A percentile compares a stretch with the other conserved stretches of the same genome.
Conservation (phyloP, 23 tunicate species). For the Ciona savignyi region DNA sequence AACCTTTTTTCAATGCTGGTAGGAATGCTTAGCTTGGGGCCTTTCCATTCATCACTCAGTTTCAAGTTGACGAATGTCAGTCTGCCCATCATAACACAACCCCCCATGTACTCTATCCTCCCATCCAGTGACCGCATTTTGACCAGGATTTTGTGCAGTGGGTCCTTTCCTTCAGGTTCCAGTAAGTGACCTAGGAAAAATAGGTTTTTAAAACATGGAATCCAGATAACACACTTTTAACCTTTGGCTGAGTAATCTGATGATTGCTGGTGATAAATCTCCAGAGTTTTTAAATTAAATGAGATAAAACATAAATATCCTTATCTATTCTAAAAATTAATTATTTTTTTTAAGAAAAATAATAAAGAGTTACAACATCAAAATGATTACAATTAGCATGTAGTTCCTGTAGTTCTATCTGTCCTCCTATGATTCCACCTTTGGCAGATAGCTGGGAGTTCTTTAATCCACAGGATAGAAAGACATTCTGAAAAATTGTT, state of each 20-base stretch:
- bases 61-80: slow-evolving; percentile 42
- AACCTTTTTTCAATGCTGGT: slow-evolving; percentile 39
- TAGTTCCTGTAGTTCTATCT: slow-evolving; percentile 53
- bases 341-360: no score
- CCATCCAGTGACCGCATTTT: slow-evolving; percentile 57
- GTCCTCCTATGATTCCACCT: slow-evolving; percentile 84
- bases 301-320: no score
- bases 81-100: slow-evolving; percentile 92
- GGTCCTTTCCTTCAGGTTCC: slow-evolving; percentile 45
- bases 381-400: slow-evolving; percentile 78
- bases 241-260: no score
- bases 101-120: slow-evolving; percentile 85
- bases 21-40: slow-evolving; percentile 26
- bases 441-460: slow-evolving; percentile 57
- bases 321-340: no score
- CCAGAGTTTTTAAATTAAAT: no score
- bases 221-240: no score
- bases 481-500: slow-evolving; percentile 38
- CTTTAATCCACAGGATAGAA: slow-evolving; percentile 51
- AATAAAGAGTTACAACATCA: no score
- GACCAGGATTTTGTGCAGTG: slow-evolving; percentile 57
- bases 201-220: no score
- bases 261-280: no score
- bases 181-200: slow-evolving; percentile 32
- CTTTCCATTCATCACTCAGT: slow-evolving; percentile 84